Base-by-base conservation (phyloP, 2,888 invertebrate species). In the Plebejus anna region DNA sequence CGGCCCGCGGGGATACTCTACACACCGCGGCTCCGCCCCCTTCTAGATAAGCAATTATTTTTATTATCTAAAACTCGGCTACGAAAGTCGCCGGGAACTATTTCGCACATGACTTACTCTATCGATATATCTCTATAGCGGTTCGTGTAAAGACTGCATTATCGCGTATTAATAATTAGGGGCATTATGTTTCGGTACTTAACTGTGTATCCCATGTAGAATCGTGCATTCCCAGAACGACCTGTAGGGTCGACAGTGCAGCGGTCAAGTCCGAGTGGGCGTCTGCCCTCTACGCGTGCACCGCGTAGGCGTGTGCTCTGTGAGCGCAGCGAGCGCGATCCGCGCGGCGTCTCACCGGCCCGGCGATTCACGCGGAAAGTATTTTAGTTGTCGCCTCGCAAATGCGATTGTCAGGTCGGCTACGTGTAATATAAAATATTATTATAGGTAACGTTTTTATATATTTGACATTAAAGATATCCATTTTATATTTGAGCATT, bases 221-320 rank as follows among this genome's bases (percentile, higher is more conserved):
- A 88, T 92, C 90, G 89, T 90, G 90, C 92, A 92, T 93, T 93
- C 92, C 92, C 90, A 90, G 92, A 75, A 90, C 91, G 85, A n/a
- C n/a, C n/a, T n/a, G n/a, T n/a, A n/a, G n/a, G 91, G 78, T 90
- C 91, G 85, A 91, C 91, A 86, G 90, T 89, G 88, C 91, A 86
- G 90, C 89, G 88, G 89, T 88, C 87, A 88, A 85, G 87, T 90
- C 88, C 89, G 87, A 87, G 88, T 86, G 88, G 89, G 88, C 89
- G 84, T 91, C 88, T 85, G 88, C 90, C 89, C 84, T 91, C 88
- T 85, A 88, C 90, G 89, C 90, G 89, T 90, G 88, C 92, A 92
- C 92, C 88, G 84, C 91, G 90, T 90, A 89, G 89, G 87, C 90
- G 87, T 90, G 90, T 90, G 88, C 90, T 92, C 90, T 89, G 84